Percentiles rank a stretch among this genome's conserved stretches.
These are phyloP conservation scores for Hemaris fuciformis DNA, from an alignment of 2,888 invertebrate species.

Conservation along the genomic window DNA sequence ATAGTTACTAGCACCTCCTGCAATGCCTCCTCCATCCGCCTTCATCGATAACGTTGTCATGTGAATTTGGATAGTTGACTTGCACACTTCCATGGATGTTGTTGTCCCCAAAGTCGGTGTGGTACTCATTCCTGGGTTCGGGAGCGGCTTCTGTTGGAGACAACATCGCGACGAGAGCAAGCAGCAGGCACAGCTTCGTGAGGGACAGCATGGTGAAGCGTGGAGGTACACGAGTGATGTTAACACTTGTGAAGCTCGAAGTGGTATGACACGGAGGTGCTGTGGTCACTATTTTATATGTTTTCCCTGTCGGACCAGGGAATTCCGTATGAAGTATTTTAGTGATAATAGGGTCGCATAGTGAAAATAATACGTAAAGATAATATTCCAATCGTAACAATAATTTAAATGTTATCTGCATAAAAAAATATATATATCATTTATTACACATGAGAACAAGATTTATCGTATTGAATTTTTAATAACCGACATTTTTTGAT, in stretches of 20 bases:
- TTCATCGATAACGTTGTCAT: neutral
- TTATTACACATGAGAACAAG: too few species aligned
- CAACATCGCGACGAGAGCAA: neutral
- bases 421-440: too few species aligned
- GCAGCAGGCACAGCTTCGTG: neutral
- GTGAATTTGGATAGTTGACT: neutral
- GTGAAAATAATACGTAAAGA: too few species aligned
- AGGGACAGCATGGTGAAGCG: neutral
- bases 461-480: too few species aligned
- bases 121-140: neutral
- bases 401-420: too few species aligned
- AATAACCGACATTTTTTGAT: too few species aligned
- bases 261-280: neutral
- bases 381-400: too few species aligned
- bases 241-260: neutral
- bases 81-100: neutral
- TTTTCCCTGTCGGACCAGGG: neutral
- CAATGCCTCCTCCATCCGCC: neutral
- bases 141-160: neutral
- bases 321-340: neutral
- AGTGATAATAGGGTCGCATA: neutral
- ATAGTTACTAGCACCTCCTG: too few species aligned
- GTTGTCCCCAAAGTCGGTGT: neutral
- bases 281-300: neutral
- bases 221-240: neutral